Evolutionary conservation across 2,113 vertebrate species (phyloP).

Genomic region (Protobothrops flavoviridis): DNA sequence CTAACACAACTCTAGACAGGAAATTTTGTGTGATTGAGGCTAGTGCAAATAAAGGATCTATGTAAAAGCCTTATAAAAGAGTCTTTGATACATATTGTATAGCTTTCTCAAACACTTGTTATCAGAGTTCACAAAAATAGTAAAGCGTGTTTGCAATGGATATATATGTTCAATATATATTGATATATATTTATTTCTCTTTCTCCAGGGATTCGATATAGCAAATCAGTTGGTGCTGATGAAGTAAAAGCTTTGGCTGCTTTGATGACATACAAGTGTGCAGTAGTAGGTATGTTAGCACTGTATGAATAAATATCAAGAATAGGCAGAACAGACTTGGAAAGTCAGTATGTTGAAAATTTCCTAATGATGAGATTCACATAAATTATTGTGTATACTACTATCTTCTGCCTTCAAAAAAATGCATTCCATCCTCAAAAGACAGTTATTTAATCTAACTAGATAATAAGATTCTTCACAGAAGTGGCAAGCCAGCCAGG

Average conservation of each 20-base stretch:
- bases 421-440: neutral
- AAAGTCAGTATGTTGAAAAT: conserved; percentile 13
- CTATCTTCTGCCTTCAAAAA: neutral
- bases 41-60: neutral
- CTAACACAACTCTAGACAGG: neutral
- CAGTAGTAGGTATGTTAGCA: conserved; percentile 12
- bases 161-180: neutral
- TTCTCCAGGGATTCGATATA: conserved; percentile 42
- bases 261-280: conserved; percentile 46
- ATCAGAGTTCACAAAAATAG: neutral
- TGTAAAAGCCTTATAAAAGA: neutral
- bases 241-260: conserved; percentile 52
- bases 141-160: neutral
- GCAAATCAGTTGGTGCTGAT: neutral
- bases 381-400: conserved; percentile 18
- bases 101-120: neutral
- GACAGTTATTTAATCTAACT: neutral
- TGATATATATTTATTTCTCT: neutral
- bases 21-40: neutral
- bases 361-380: neutral
- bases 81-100: neutral
- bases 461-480: neutral
- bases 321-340: neutral
- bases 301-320: neutral
- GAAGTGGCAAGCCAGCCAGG: neutral